Percentiles rank a stretch among this genome's conserved stretches.
Evolutionary conservation across 2,888 invertebrate species (phyloP).

Genomic region (Leptopterna dolabrata): DNA sequence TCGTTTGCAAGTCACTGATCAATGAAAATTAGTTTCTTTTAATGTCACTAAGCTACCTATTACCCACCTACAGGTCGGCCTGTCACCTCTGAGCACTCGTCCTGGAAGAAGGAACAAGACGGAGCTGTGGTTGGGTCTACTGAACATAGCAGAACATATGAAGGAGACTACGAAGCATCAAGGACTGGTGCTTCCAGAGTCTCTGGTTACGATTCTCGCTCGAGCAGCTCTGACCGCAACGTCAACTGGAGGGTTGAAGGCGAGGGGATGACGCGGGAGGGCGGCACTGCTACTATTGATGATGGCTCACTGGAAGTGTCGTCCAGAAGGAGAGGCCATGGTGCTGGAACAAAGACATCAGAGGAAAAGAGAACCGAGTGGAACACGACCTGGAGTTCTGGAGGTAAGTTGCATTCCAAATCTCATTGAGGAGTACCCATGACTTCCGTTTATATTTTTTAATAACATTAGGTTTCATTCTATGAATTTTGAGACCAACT

Average conservation of each 20-base stretch:
- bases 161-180: constrained; percentile 5
- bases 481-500: too few species aligned
- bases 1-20: too few species aligned
- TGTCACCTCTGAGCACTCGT: constrained; percentile 35
- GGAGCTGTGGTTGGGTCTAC: constrained; percentile 37
- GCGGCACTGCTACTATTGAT: not conserved
- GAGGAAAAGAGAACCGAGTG: constrained; percentile 52
- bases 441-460: too few species aligned
- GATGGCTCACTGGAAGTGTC: not conserved
- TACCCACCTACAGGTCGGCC: constrained; percentile 4
- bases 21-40: too few species aligned
- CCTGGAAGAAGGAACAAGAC: constrained; percentile 46
- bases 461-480: too few species aligned
- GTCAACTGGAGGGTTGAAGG: not conserved
- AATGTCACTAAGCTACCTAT: too few species aligned
- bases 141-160: constrained; percentile 16
- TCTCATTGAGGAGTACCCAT: not conserved
- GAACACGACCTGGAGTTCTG: constrained; percentile 57
- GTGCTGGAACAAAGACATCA: constrained; percentile 41
- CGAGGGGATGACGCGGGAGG: not conserved
- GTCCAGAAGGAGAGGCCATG: not conserved
- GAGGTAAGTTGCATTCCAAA: not conserved
- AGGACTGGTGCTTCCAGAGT: constrained; percentile 33
- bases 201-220: not conserved
- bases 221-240: not conserved